Evolutionary conservation across 1,140 invertebrate species (phyloP).

Genomic region (Papilio glaucus): DNA sequence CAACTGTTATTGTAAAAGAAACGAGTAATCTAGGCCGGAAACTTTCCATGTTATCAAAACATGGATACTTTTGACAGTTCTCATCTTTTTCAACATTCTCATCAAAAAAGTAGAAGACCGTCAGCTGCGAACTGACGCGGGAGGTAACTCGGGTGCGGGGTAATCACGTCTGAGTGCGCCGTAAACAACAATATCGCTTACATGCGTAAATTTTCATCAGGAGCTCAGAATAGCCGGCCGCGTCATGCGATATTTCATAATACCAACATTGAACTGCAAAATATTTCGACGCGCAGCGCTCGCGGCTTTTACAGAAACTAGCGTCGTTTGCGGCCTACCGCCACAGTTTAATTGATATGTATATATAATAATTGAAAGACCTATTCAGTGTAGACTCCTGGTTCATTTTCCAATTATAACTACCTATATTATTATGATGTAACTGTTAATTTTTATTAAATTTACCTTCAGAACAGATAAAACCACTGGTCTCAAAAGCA

Average conservation of each 20-base stretch:
- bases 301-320: conserved; percentile 40
- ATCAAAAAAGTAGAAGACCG: not conserved
- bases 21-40: no score
- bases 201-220: conserved; percentile 57
- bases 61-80: not conserved
- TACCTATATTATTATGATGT: no score
- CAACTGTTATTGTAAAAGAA: no score
- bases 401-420: no score
- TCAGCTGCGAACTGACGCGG: no score
- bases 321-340: conserved; percentile 30
- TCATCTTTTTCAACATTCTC: not conserved
- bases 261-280: conserved; percentile 56
- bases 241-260: conserved; percentile 52
- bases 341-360: conserved; percentile 37
- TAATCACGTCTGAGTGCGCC: conserved; percentile 40
- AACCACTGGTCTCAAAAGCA: no score
- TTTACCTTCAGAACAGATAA: no score
- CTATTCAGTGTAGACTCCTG: no score
- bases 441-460: no score
- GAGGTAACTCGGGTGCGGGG: not conserved
- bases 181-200: conserved; percentile 54
- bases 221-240: conserved; percentile 19
- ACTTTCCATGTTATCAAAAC: not conserved
- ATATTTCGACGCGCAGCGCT: conserved; percentile 49
- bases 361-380: conserved; percentile 34